A percentile compares a stretch with the other conserved stretches of the same genome.
Conservation (phyloP, 1,140 invertebrate species). For the Anagrus nilaparvatae region DNA sequence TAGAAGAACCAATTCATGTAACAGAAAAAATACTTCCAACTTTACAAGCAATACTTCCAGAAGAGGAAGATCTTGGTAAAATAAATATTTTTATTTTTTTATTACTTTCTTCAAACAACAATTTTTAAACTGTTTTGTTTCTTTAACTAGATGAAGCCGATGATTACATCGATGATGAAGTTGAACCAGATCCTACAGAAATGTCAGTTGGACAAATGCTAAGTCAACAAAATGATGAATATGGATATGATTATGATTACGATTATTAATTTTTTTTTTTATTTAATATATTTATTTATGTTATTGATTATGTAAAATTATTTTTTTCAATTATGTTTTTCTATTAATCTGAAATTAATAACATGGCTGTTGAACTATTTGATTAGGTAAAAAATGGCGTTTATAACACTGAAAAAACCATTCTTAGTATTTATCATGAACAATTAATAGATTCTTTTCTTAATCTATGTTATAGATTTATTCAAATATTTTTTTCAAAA, state of each 20-base stretch:
- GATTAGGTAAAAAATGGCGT: too few species aligned
- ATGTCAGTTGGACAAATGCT: constrained; percentile 43
- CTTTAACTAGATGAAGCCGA: constrained; percentile 28
- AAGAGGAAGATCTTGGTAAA: constrained; percentile 6
- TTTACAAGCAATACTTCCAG: constrained; percentile 1
- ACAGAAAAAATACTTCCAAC: background rate
- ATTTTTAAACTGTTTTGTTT: constrained; percentile 11
- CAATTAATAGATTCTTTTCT: too few species aligned
- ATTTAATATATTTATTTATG: too few species aligned
- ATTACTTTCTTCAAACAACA: background rate
- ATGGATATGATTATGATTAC: constrained; percentile 33
- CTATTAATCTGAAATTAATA: too few species aligned
- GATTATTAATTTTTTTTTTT: too few species aligned
- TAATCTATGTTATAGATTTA: too few species aligned
- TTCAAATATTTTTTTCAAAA: too few species aligned
- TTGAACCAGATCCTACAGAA: constrained; percentile 31
- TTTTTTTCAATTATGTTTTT: too few species aligned
- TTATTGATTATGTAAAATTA: too few species aligned
- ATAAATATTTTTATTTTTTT: constrained; percentile 3
- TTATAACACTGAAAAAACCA: too few species aligned
- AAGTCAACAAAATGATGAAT: constrained; percentile 33
- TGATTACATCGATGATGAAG: constrained; percentile 39
- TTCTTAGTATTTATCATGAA: too few species aligned
- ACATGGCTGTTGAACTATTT: too few species aligned
- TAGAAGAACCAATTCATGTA: constrained; percentile 3